These are phyloP conservation scores for Achroia grisella DNA, from an alignment of 1,140 invertebrate species.

Conservation along the genomic window DNA sequence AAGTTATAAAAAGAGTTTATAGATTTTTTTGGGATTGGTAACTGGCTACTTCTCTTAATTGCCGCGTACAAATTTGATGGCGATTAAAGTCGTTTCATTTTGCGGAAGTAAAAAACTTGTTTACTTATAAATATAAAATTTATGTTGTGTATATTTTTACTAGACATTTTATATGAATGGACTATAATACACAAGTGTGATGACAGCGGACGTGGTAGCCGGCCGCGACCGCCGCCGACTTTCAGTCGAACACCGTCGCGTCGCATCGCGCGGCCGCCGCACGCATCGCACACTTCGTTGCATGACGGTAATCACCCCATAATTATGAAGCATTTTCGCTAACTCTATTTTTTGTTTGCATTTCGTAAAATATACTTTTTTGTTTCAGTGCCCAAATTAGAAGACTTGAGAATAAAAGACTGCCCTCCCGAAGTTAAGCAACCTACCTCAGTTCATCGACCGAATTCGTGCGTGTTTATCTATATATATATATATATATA, in stretches of 20 bases:
- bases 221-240: conserved; percentile 80
- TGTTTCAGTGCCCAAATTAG: conserved; percentile 73
- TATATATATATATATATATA: not conserved
- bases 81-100: too few species aligned
- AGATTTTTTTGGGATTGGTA: too few species aligned
- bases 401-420: conserved; percentile 74
- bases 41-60: too few species aligned
- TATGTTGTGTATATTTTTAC: too few species aligned
- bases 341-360: too few species aligned
- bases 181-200: conserved; percentile 12
- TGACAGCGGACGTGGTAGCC: conserved; percentile 79
- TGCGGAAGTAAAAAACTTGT: too few species aligned
- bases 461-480: conserved; percentile 64
- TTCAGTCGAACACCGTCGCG: conserved; percentile 93
- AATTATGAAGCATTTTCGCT: not conserved
- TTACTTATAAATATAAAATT: too few species aligned
- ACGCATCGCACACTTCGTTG: conserved; percentile 70
- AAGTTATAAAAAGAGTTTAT: too few species aligned
- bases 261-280: conserved; percentile 85
- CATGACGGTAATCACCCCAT: conserved; percentile 44
- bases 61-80: too few species aligned
- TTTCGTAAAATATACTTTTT: not conserved
- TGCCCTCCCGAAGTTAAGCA: conserved; percentile 75
- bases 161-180: too few species aligned
- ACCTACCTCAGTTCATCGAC: conserved; percentile 76